A percentile compares a stretch with the other conserved stretches of the same genome.
phyloP scores from a whole-genome alignment of 2,113 vertebrate genomes.

The Caracal caracal region DNA sequence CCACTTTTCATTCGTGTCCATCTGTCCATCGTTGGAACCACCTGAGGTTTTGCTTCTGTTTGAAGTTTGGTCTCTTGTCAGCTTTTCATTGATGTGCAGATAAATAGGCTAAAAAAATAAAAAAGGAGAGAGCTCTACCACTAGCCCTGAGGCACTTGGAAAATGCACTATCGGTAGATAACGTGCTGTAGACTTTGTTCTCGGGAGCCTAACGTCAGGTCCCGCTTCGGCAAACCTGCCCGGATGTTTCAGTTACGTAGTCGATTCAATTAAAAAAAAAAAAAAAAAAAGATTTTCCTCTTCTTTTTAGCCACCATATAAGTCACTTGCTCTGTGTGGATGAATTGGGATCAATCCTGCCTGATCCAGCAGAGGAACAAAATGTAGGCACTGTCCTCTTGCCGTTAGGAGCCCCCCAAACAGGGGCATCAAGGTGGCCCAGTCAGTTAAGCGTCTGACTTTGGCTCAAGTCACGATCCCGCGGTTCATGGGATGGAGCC shows the following conservation, averaged over 20 bases:
- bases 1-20: not conserved
- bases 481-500: no score
- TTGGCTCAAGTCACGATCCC: no score
- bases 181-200: not conserved
- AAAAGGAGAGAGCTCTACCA: not conserved
- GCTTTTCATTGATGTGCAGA: not conserved
- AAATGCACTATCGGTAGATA: not conserved
- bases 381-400: not conserved
- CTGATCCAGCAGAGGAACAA: not conserved
- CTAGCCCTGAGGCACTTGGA: not conserved
- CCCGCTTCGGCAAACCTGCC: not conserved
- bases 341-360: no score
- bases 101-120: not conserved
- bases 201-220: not conserved
- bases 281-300: not conserved
- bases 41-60: not conserved
- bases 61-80: conserved; percentile 7
- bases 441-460: no score
- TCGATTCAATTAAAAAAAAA: not conserved
- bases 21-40: not conserved
- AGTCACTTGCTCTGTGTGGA: not conserved
- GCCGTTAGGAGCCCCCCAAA: not conserved
- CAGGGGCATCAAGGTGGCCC: no score
- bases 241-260: not conserved
- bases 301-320: not conserved